Evolutionary conservation across 2,113 vertebrate species (phyloP), one percentile per base, ranked within the genome.

Genomic region (Phylloscopus trochiloides): DNA sequence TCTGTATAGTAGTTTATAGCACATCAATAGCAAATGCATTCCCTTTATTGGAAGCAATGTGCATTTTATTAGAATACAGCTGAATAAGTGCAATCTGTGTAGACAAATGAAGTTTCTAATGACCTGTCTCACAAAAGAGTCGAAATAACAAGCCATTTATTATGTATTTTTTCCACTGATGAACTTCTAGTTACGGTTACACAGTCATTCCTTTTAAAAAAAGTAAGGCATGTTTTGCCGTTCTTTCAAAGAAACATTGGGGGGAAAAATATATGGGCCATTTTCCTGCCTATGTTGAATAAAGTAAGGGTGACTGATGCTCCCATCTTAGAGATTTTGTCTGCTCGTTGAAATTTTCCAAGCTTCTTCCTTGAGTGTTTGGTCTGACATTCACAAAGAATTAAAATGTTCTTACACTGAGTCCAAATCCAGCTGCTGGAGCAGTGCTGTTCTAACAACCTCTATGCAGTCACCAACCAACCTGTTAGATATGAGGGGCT

Each of bases 11-110:
- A 96, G 86, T 97, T 96, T 95, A 96, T 96, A 96, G 92, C 89
- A 96, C 97, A 96, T 97, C 97, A 96, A 97, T 96, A 96, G 96
- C 67, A 94, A 97, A 97, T 87, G 73, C 81, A 79, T 93, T 97
- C 92, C 94, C 91, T 96, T 96, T 97, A 97, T 96, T 97, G 89
- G 80, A 89, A 95, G 87, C 88, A 92, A 95, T 93, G 88, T 77
- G 59, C 85, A 71, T 96, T 97, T 97, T 93, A 95, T 96, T 97
- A 96, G 92, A 97, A 96, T 95, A 96, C 88, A 95, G 95, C 92
- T 79, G 92, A 96, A 95, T 92, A 94, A 96, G 92, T 97, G 63
- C 76, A 95, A 95, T 95, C 89, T 89, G 34, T 93, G 88, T 88
- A 94, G 96, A 96, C 86, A 96, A 92, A 94, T 95, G 93, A 97